Evolutionary conservation across 2,113 vertebrate species (phyloP).

Genomic region (Oenanthe oenanthe): DNA sequence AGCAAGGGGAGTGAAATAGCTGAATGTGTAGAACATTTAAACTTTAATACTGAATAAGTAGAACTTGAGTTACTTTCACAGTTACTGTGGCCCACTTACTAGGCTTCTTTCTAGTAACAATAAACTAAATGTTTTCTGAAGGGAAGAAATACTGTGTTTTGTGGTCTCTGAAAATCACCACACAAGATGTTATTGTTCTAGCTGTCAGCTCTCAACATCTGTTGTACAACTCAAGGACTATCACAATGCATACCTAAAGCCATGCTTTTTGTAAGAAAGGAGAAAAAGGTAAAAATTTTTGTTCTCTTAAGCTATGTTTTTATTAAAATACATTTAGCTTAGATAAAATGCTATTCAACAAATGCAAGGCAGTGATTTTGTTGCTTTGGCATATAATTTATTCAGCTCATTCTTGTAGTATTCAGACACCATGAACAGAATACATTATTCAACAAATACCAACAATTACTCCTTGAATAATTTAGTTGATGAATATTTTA

Average conservation of each 20-base stretch:
- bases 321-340: background rate
- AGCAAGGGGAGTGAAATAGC: background rate
- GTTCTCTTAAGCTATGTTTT: background rate
- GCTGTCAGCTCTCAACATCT: background rate
- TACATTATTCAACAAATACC: constrained; percentile 58
- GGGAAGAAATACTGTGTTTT: background rate
- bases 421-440: constrained; percentile 32
- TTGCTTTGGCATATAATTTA: constrained; percentile 40
- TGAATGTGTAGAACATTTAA: background rate
- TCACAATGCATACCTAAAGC: background rate
- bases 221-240: background rate
- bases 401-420: constrained; percentile 21
- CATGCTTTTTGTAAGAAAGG: background rate
- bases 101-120: background rate
- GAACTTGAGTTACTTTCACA: background rate
- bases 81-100: background rate
- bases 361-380: constrained; percentile 13
- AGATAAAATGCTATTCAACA: constrained; percentile 20
- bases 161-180: background rate
- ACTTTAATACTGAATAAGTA: background rate
- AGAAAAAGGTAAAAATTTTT: background rate
- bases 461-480: constrained; percentile 64
- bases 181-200: background rate
- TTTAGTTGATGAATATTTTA: constrained; percentile 56
- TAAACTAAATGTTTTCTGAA: background rate